Evolutionary conservation across 2,888 invertebrate genomes (phyloP).

Genomic region (Spicauda simplicius): DNA sequence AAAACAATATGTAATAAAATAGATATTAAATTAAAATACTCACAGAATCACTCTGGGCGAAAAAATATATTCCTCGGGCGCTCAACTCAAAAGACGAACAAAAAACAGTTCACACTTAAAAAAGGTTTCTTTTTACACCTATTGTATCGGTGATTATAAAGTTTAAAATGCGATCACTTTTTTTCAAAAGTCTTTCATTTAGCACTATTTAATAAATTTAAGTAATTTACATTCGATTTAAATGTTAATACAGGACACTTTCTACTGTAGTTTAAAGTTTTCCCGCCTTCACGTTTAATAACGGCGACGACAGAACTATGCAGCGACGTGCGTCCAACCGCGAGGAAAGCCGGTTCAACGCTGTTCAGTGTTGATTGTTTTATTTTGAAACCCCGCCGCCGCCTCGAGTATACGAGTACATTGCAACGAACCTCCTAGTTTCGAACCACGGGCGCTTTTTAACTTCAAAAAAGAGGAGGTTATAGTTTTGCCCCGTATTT

Average conservation of each 20-base stretch:
- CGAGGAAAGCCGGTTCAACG: constrained; percentile 75
- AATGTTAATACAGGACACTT: constrained; percentile 4
- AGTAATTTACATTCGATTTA: neutral
- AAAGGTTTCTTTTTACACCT: constrained; percentile 42
- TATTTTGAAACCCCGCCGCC: constrained; percentile 67
- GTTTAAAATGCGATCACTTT: constrained; percentile 38
- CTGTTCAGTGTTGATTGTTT: constrained; percentile 72
- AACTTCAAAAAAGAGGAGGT: neutral
- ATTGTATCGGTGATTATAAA: constrained; percentile 36
- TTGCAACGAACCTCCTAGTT: constrained; percentile 37
- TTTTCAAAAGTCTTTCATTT: constrained; percentile 21
- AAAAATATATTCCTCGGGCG: constrained; percentile 24
- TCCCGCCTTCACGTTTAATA: constrained; percentile 68
- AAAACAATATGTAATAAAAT: neutral
- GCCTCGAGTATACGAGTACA: constrained; percentile 47
- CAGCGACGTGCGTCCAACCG: constrained; percentile 66
- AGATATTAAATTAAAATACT: neutral
- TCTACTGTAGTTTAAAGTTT: constrained; percentile 46
- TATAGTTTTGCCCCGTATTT: too few relatives aligned
- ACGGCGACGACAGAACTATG: constrained; percentile 19
- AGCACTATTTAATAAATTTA: constrained; percentile 11
- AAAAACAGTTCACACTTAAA: constrained; percentile 43
- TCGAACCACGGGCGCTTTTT: constrained; percentile 12
- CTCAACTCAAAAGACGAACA: constrained; percentile 21
- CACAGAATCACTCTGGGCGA: constrained; percentile 8